Evolutionary conservation across 2,797 vertebrate genomes (phyloP), one percentile per base, ranked within the genome.

Genomic region (Amblyraja radiata): DNA sequence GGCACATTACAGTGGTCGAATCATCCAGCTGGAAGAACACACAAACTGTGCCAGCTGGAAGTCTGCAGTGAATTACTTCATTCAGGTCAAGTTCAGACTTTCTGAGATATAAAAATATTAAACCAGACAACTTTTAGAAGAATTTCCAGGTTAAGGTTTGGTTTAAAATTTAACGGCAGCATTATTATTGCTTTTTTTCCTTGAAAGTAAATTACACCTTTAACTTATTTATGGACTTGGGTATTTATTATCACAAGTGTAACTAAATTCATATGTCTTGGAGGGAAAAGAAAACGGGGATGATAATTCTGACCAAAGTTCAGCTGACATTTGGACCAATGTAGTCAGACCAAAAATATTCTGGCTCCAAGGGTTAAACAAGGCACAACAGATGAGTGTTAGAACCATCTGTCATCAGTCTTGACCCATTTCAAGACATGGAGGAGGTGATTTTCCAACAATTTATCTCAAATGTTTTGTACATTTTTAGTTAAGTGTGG

Each of bases 171-270:
- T 92, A 46, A 76, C 54, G 71, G 36, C 71, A 92, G n/a, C 84
- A 21, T 88, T 88, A 65, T 63, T 88, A 32, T 32, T 63, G 68
- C 68, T 8, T 86, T 90, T 46, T 39, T 76, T 58, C 46, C 28
- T 92, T 28, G 71, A 13, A 76, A 76, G 39, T 74, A 23, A 92
- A 76, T 76, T 92, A 39, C 71, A 46, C 39, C 18, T 88, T 73
- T 91, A 91, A 91, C 68, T 92, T 92, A 92, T 92, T 92, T 92
- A 92, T 92, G 39, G 76, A 92, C 90, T 76, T 76, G 39, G 73
- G 23, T 92, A 76, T 92, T 76, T 92, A 92, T 76, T 76, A 73
- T 92, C 90, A 73, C 73, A 14, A 54, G 8, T 25, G 3, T 92
- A 76, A 54, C 90, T 92, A 76, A 39, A 76, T 28, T 10, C 23